A percentile compares a stretch with the other conserved stretches of the same genome.
Evolutionary conservation across 2,113 vertebrate species (phyloP).

Genomic region (Neodontobutis hainanensis): DNA sequence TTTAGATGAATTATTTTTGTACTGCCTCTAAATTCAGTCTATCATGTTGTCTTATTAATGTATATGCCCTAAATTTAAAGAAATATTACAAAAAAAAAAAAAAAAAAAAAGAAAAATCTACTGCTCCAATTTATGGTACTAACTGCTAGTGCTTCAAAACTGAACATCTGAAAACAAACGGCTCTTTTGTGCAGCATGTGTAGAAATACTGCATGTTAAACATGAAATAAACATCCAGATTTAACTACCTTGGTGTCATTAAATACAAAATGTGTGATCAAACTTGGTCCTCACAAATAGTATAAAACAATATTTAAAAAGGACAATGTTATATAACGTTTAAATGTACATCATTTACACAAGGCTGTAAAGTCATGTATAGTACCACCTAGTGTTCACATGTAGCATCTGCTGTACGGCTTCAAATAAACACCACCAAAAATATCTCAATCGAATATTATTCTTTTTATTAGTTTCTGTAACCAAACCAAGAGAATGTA

Average conservation of each 20-base stretch:
- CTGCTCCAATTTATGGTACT: slow-evolving; percentile 13
- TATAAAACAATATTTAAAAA: no score
- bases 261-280: no score
- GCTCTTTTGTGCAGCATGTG: slow-evolving; percentile 23
- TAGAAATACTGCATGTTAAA: slow-evolving; percentile 52
- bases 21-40: slow-evolving; percentile 64
- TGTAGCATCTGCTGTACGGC: neutral
- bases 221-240: slow-evolving; percentile 55
- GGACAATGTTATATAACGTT: no score
- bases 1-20: slow-evolving; percentile 82
- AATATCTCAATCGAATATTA: slow-evolving; percentile 83
- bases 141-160: slow-evolving; percentile 4
- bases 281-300: no score
- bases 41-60: slow-evolving; percentile 48
- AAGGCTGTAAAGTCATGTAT: neutral
- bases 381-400: slow-evolving; percentile 45
- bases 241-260: no score
- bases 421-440: slow-evolving; percentile 15
- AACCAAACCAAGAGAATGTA: slow-evolving; percentile 99
- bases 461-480: slow-evolving; percentile 99
- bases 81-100: neutral
- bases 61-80: slow-evolving; percentile 11
- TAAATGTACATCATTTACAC: neutral
- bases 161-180: slow-evolving; percentile 20
- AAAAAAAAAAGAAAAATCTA: neutral